A percentile compares a stretch with the other conserved stretches of the same genome.
phyloP scores from a whole-genome alignment of 2,113 vertebrate species.

The Nesogale talazaci region DNA sequence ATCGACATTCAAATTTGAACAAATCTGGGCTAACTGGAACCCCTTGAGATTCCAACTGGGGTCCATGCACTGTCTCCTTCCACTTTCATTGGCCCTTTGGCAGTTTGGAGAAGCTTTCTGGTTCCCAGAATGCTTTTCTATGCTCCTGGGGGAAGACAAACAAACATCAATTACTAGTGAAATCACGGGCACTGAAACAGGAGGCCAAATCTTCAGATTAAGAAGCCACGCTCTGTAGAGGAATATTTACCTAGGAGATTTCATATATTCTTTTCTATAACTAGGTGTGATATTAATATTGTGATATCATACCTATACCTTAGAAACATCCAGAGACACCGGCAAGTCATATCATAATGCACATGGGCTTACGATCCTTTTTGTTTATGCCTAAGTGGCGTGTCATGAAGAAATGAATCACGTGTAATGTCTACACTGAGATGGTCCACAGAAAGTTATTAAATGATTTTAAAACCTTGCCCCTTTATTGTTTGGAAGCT shows the following conservation, averaged over 20 bases:
- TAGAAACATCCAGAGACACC: conserved; percentile 18
- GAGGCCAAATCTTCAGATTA: conserved; percentile 23
- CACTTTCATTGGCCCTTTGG: not conserved
- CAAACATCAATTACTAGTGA: not conserved
- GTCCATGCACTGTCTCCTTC: not conserved
- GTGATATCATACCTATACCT: not conserved
- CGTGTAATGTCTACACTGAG: not conserved
- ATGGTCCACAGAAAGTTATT: not conserved
- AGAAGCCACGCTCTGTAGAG: not conserved
- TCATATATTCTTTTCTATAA: conserved; percentile 19
- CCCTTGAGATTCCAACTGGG: not conserved
- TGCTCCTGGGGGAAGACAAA: not conserved
- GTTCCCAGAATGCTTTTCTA: conserved; percentile 43
- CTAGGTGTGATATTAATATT: not conserved
- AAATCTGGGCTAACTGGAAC: not conserved
- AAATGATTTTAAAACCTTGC: not conserved
- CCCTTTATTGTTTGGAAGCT: not conserved
- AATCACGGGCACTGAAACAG: not conserved
- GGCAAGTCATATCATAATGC: not conserved
- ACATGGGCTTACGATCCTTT: not conserved
- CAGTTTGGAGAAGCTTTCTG: not conserved
- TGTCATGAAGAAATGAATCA: not conserved
- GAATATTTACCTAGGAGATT: not conserved
- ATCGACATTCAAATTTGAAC: not conserved
- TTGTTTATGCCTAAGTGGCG: not conserved